These are phyloP conservation scores for Hedya salicella DNA, from an alignment of 2,888 invertebrate genomes.

Conservation along the genomic window DNA sequence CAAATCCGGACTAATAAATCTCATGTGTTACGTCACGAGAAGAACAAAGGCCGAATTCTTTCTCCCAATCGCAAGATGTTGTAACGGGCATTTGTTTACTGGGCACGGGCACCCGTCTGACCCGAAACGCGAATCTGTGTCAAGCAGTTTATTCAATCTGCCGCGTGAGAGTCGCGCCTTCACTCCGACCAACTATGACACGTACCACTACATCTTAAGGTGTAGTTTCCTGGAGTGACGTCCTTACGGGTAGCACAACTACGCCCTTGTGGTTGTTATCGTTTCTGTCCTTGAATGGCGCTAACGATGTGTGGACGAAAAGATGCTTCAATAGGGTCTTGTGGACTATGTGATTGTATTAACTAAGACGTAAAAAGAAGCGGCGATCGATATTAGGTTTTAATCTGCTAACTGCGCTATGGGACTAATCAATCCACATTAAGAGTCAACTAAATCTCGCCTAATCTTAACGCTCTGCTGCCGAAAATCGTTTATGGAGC, in stretches of 20 bases:
- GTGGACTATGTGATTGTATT: conserved; percentile 20
- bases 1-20: conserved; percentile 39
- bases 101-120: conserved; percentile 74
- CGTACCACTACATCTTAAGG: conserved; percentile 58
- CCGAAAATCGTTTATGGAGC: conserved; percentile 62
- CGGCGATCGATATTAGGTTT: conserved; percentile 20
- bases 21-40: conserved; percentile 33
- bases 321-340: conserved; percentile 28
- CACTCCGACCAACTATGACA: conserved; percentile 57
- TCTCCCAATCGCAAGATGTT: conserved; percentile 66
- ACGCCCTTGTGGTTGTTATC: conserved; percentile 70
- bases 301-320: conserved; percentile 42
- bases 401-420: conserved; percentile 25
- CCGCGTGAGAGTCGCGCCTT: conserved; percentile 64
- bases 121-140: conserved; percentile 84
- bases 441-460: conserved; percentile 51
- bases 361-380: conserved; percentile 23
- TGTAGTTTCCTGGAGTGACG: conserved; percentile 52
- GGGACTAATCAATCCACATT: conserved; percentile 47
- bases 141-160: conserved; percentile 85
- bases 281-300: conserved; percentile 74
- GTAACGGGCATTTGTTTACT: conserved; percentile 76
- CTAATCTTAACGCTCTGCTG: conserved; percentile 66
- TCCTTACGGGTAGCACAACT: conserved; percentile 59
- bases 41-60: conserved; percentile 48